These are phyloP conservation scores for Cyaniris semiargus DNA, from an alignment of 2,888 invertebrate species.

Conservation along the genomic window DNA sequence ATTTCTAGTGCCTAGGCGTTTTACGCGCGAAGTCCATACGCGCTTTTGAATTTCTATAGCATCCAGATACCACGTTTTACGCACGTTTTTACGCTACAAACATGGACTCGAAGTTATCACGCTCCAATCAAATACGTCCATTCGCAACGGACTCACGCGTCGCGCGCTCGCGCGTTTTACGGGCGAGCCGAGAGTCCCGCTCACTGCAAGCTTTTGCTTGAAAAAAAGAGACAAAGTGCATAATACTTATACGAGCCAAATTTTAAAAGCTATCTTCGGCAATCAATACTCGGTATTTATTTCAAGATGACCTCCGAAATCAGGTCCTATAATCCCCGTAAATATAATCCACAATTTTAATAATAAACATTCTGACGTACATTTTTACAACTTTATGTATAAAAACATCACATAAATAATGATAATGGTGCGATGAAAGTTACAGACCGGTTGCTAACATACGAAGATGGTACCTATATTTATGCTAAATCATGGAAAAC, in stretches of 20 bases:
- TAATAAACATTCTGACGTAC: background rate
- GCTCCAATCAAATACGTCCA: no score
- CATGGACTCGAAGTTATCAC: no score
- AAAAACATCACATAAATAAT: background rate
- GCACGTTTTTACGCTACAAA: no score
- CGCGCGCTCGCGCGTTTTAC: no score
- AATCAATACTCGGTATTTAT: background rate
- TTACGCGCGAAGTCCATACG: no score
- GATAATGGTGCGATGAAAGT: background rate
- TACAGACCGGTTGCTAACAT: slow-evolving; percentile 6
- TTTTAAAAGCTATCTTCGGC: background rate
- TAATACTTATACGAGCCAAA: background rate
- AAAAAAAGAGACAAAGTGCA: background rate
- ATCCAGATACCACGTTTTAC: no score
- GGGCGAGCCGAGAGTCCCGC: no score
- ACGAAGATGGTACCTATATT: background rate
- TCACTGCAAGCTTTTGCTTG: no score
- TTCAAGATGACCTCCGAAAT: background rate
- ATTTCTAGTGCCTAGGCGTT: no score
- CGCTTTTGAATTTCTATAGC: no score
- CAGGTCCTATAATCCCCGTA: background rate
- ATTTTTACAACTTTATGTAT: background rate
- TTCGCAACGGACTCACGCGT: no score
- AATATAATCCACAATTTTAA: background rate
- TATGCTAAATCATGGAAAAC: background rate